Percentiles rank a stretch among this genome's conserved stretches.
phyloP scores from a whole-genome alignment of 1,140 invertebrate species.

The Antheraea mylitta region DNA sequence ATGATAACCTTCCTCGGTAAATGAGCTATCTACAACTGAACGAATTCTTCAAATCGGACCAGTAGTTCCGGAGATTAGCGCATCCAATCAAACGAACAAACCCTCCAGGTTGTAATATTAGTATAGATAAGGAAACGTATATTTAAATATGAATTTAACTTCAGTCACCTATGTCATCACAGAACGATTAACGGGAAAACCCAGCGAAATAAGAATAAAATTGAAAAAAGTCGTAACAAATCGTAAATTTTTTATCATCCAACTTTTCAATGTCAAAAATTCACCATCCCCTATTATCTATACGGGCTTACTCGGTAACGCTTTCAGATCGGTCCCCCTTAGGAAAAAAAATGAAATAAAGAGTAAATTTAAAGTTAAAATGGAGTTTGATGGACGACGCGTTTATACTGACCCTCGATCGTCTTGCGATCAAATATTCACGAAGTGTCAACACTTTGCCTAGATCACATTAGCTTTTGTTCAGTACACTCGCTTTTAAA shows the following conservation, averaged over 20 bases:
- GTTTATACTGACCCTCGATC: constrained; percentile 42
- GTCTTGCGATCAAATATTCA: constrained; percentile 66
- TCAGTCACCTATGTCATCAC: too few species aligned
- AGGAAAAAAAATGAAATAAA: constrained; percentile 53
- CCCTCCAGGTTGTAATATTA: too few species aligned
- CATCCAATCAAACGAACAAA: too few species aligned
- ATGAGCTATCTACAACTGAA: too few species aligned
- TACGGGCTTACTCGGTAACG: constrained; percentile 62
- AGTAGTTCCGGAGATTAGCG: too few species aligned
- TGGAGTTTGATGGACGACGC: constrained; percentile 70
- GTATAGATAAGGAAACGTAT: too few species aligned
- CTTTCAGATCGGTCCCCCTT: constrained; percentile 55
- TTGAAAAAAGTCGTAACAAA: too few species aligned
- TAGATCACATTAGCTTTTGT: constrained; percentile 29
- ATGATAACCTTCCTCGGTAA: too few species aligned
- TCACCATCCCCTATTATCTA: constrained; percentile 57
- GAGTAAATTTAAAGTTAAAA: constrained; percentile 67
- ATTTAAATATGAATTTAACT: too few species aligned
- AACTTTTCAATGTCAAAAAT: constrained; percentile 64
- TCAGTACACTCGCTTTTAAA: constrained; percentile 1
- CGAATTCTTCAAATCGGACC: too few species aligned
- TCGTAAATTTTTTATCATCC: constrained; percentile 48
- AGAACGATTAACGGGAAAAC: too few species aligned
- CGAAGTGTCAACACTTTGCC: constrained; percentile 38
- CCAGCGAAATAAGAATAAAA: too few species aligned